Conservation (phyloP, 2,113 vertebrate species). For the Scomber japonicus region DNA sequence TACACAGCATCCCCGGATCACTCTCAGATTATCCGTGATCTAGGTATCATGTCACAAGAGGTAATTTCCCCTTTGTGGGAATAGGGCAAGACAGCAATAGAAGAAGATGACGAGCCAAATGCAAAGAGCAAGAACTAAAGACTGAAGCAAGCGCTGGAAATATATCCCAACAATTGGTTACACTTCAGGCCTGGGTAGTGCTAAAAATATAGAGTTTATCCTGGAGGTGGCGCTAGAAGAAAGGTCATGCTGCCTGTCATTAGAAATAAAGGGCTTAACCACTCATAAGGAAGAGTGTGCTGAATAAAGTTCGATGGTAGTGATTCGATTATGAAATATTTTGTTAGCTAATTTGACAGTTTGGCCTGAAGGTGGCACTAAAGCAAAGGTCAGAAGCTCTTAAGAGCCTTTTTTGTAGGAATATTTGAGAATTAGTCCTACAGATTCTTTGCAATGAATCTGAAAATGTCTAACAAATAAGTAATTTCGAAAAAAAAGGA, state of each 20-base stretch:
- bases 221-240: not conserved
- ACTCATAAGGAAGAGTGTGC: no score
- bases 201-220: not conserved
- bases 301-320: no score
- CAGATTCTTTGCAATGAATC: not conserved
- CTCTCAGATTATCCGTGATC: conserved; percentile 40
- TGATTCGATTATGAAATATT: not conserved
- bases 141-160: no score
- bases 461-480: not conserved
- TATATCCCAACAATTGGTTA: no score
- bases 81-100: conserved; percentile 29
- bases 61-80: conserved; percentile 10
- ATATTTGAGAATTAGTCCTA: not conserved
- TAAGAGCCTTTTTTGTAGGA: no score
- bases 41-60: conserved; percentile 52
- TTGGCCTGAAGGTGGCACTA: not conserved
- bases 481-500: no score
- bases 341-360: not conserved
- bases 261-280: not conserved
- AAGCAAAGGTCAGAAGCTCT: not conserved
- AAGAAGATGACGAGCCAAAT: not conserved
- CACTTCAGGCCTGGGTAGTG: not conserved
- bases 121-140: not conserved
- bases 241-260: not conserved
- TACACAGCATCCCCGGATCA: conserved; percentile 40